phyloP scores from a whole-genome alignment of 1,140 invertebrate species.

The Ostrea denselamellosa region DNA sequence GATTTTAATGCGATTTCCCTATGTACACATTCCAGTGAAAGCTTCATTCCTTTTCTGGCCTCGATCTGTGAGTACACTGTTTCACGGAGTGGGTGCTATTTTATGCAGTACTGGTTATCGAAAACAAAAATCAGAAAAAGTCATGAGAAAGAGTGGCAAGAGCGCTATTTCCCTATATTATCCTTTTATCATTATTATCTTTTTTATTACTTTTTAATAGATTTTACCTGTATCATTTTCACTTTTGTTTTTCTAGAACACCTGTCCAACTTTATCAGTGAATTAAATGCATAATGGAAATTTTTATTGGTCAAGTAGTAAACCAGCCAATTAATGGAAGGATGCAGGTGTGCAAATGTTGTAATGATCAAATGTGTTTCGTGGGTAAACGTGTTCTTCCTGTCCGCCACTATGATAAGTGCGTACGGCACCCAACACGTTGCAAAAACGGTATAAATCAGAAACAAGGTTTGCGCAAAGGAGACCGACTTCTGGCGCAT shows the following conservation, averaged over 20 bases:
- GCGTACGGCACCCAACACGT: conserved; percentile 68
- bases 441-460: conserved; percentile 64
- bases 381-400: conserved; percentile 50
- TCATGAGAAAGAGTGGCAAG: no score
- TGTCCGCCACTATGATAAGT: conserved; percentile 60
- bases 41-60: no score
- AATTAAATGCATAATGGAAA: conserved; percentile 58
- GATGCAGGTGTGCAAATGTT: conserved; percentile 64
- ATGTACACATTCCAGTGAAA: no score
- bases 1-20: no score
- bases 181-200: no score
- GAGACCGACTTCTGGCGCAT: background rate
- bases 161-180: no score
- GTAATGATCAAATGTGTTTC: conserved; percentile 59
- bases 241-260: background rate
- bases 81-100: no score
- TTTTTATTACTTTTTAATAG: no score
- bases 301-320: conserved; percentile 63
- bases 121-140: no score
- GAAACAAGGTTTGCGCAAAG: conserved; percentile 60
- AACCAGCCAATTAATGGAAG: conserved; percentile 65
- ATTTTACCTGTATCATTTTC: background rate
- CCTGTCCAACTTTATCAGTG: conserved; percentile 42
- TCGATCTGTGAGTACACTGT: no score
- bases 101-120: no score